Percentiles rank a stretch among this genome's conserved stretches.
Conservation (phyloP, 2,888 invertebrate species). For the Muscina levida region DNA sequence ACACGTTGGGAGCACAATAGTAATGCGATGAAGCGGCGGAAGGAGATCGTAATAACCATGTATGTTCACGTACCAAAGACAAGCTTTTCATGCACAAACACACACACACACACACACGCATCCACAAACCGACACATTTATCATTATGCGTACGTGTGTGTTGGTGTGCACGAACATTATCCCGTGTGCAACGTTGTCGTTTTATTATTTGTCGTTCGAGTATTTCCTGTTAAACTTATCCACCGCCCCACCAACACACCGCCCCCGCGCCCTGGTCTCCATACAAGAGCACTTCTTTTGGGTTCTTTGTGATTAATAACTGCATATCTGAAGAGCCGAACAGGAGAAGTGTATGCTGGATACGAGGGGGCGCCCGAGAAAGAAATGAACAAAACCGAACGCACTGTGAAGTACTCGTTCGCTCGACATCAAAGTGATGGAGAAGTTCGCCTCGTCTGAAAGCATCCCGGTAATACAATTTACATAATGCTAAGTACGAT, state of each 20-base stretch:
- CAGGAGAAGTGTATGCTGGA: conserved; percentile 8
- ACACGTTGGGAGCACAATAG: conserved; percentile 18
- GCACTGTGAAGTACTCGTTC: conserved; percentile 38
- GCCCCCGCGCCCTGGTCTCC: background rate
- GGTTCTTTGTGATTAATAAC: conserved; percentile 58
- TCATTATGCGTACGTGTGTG: background rate
- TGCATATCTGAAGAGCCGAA: conserved; percentile 42
- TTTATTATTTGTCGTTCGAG: conserved; percentile 39
- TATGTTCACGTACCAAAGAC: conserved; percentile 12
- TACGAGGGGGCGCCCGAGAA: conserved; percentile 15
- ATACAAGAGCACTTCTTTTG: background rate
- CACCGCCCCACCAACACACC: background rate
- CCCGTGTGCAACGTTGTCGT: conserved; percentile 17
- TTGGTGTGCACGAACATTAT: conserved; percentile 10
- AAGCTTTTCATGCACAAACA: too few relatives aligned
- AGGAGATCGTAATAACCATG: conserved; percentile 25
- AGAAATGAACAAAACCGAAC: conserved; percentile 23
- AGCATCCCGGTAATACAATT: conserved; percentile 46
- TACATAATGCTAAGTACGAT: conserved; percentile 44
- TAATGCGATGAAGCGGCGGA: background rate
- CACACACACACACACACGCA: background rate
- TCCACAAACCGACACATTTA: background rate
- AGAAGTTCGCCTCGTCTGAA: conserved; percentile 29
- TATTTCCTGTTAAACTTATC: conserved; percentile 38
- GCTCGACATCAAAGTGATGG: conserved; percentile 50